These are phyloP conservation scores for Babyrousa celebensis DNA, from an alignment of 2,797 vertebrate species.

Conservation along the genomic window DNA sequence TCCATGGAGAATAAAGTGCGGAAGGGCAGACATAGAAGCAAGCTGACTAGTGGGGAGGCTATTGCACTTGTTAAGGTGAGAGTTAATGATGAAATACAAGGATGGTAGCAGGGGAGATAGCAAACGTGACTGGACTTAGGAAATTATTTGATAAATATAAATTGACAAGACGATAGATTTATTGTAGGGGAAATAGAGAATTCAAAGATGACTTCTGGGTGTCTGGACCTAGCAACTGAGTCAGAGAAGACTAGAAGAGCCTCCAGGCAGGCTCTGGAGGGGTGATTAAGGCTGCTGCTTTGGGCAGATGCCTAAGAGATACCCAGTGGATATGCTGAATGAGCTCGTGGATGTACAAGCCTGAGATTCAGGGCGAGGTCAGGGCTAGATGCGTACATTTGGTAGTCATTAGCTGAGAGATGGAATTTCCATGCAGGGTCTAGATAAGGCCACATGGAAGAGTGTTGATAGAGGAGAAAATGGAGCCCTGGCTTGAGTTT, in stretches of 20 bases:
- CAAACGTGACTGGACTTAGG: neutral
- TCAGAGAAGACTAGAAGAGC: neutral
- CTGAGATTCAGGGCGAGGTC: neutral
- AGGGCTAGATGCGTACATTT: neutral
- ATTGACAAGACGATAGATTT: neutral
- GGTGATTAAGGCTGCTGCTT: neutral
- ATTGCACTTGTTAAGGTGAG: neutral
- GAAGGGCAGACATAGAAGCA: neutral
- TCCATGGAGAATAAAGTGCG: neutral
- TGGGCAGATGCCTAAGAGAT: neutral
- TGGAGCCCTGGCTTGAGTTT: neutral
- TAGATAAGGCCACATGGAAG: neutral
- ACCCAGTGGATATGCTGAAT: too few species aligned
- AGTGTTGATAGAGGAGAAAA: neutral
- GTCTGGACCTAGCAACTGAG: neutral
- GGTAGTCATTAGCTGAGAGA: neutral
- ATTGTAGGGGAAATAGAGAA: neutral
- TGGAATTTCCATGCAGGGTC: neutral
- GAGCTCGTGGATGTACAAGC: neutral
- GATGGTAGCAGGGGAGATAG: neutral
- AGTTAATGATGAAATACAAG: neutral
- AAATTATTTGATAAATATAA: neutral
- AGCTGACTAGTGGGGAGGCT: neutral
- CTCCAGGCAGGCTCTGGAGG: neutral
- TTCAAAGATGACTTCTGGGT: neutral